Evolutionary conservation across 1,140 invertebrate genomes (phyloP).

Genomic region (Acyrthosiphon pisum): DNA sequence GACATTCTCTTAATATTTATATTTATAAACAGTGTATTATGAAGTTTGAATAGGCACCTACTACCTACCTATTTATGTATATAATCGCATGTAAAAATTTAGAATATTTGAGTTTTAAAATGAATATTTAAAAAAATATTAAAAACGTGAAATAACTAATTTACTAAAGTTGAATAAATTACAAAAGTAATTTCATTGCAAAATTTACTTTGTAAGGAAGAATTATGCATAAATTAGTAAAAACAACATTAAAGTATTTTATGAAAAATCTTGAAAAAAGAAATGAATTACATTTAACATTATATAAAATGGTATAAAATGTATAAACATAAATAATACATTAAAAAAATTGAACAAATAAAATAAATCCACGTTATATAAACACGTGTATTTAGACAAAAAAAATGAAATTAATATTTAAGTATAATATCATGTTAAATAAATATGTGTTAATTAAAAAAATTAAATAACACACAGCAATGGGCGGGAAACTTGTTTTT

Average conservation of each 20-base stretch:
- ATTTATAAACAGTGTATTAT: neutral
- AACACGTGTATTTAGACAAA: neutral
- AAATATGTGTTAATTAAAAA: neutral
- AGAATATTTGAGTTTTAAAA: neutral
- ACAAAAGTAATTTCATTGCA: neutral
- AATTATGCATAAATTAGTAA: slow-evolving; percentile 1
- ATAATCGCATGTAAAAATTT: neutral
- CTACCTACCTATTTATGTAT: too few relatives aligned
- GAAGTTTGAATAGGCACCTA: neutral
- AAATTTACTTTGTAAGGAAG: neutral
- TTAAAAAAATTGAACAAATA: neutral
- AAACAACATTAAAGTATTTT: neutral
- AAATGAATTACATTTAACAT: neutral
- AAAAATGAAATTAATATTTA: neutral
- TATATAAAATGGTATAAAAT: neutral
- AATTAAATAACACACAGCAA: neutral
- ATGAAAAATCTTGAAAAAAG: neutral
- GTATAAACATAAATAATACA: neutral
- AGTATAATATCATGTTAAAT: neutral
- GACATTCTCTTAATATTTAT: too few relatives aligned
- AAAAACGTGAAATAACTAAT: neutral
- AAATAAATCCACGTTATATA: neutral
- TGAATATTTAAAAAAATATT: neutral
- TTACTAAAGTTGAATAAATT: neutral
- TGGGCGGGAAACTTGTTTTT: neutral